Conservation (phyloP, 2,888 invertebrate genomes). For the Erannis defoliaria region DNA sequence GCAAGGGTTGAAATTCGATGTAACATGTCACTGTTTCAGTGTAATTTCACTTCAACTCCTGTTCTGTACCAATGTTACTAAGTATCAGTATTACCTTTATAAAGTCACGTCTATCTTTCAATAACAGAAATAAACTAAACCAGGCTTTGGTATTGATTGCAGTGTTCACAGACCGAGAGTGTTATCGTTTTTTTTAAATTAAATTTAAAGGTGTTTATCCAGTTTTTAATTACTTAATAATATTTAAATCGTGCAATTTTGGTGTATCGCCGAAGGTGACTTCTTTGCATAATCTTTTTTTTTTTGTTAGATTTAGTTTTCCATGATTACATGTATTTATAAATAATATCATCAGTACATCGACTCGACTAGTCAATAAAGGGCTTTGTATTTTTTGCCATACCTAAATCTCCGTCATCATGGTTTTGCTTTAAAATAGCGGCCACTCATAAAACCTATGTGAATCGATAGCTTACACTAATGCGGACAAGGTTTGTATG, state of each 20-base stretch:
- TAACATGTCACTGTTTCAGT: neutral
- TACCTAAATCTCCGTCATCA: too few relatives aligned
- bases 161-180: too few relatives aligned
- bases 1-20: neutral
- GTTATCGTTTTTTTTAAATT: too few relatives aligned
- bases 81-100: constrained; percentile 1
- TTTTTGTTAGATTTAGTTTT: neutral
- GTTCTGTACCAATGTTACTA: constrained; percentile 5
- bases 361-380: constrained; percentile 21
- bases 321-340: neutral
- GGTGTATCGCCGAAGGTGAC: neutral
- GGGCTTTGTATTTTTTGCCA: too few relatives aligned
- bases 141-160: neutral
- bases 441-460: too few relatives aligned
- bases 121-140: neutral
- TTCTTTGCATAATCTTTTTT: neutral
- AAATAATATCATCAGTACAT: constrained; percentile 1
- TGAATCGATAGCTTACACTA: too few relatives aligned
- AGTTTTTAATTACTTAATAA: neutral
- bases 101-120: neutral
- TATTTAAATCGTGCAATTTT: neutral
- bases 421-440: too few relatives aligned
- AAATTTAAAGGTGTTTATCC: too few relatives aligned
- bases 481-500: too few relatives aligned
- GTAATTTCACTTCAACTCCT: neutral